Evolutionary conservation across 2,113 vertebrate species (phyloP), one percentile per base, ranked within the genome.

Genomic region (Ctenomys sociabilis): DNA sequence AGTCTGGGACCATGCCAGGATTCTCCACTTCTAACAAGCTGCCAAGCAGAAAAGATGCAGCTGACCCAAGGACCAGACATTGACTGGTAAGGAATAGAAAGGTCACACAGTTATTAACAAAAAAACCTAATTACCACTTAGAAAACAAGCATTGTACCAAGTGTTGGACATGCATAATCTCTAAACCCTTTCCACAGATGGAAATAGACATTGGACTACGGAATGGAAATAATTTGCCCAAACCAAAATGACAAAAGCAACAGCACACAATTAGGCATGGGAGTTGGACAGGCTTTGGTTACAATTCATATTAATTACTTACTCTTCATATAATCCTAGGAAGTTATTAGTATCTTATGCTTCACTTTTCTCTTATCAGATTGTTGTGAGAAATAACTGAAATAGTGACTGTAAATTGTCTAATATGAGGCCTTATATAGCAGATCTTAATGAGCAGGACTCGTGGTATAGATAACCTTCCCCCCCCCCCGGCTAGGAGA

Each of bases 141-240:
- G 85, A 66, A 92, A 96, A 77, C 52, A 93, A 75, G 63, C 22
- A 64, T 64, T 89, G 52, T 10, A 73, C 14, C 28, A 59, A 73
- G 21, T 85, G 35, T 57, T 88, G 43, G 85, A 85, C 5, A 17
- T 43, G 26, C 24, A 72, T 19, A 49, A 30, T 57, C 75, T 90
- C 68, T 61, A 64, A 66, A 61, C 66, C 26, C 59, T 78, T 66
- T 16, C 54, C 22, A 35, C 24, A 70, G 35, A 77, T 13, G n/a
- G 43, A 49, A 77, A 35, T 70, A 10, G 21, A 7, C 54, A 57
- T 19, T 68, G 64, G 37, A 90, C 78, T 43, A 59, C 24, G 64
- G 68, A 93, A 96, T n/a, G 24, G 32, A 93, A 96, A 78, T 83
- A 83, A 72, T 26, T 80, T 90, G 13, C 72, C 77, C 68, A 86